These are phyloP conservation scores for Rhincodon typus DNA, from an alignment of 2,797 vertebrate genomes.

Conservation along the genomic window DNA sequence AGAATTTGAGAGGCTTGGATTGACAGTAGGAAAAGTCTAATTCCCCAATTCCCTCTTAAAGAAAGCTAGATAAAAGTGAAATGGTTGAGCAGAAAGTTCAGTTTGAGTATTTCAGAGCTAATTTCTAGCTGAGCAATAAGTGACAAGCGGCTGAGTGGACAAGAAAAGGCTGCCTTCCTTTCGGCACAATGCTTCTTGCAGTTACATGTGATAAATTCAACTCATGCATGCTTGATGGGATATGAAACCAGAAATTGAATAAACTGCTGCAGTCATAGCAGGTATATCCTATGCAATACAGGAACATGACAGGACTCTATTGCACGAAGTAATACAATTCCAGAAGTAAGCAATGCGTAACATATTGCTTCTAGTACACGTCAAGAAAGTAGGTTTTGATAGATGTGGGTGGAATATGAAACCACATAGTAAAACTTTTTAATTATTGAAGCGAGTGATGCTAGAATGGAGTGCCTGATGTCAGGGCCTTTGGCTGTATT, in stretches of 20 bases:
- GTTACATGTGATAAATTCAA: conserved; percentile 36
- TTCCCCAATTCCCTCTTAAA: background rate
- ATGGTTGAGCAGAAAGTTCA: background rate
- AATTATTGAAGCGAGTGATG: conserved; percentile 56
- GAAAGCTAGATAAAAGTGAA: background rate
- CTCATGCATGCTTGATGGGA: conserved; percentile 45
- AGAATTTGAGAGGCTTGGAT: background rate
- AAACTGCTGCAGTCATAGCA: conserved; percentile 44
- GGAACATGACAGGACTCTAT: conserved; percentile 51
- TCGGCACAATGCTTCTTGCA: conserved; percentile 21
- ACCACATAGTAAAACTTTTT: conserved; percentile 56
- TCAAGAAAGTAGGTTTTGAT: conserved; percentile 57
- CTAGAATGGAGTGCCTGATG: conserved; percentile 42
- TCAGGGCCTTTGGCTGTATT: conserved; percentile 40
- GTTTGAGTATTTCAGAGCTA: conserved; percentile 2
- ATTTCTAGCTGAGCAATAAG: conserved; percentile 22
- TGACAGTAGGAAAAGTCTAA: background rate
- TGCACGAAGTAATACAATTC: conserved; percentile 59
- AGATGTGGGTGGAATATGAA: conserved; percentile 53
- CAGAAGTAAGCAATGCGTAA: conserved; percentile 60
- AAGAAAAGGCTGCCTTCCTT: conserved; percentile 40
- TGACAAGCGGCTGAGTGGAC: conserved; percentile 47
- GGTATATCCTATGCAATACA: conserved; percentile 46
- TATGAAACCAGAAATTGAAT: conserved; percentile 43
- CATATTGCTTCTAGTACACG: conserved; percentile 56